Conservation (phyloP, 2,797 vertebrate genomes). For the Cynodonichthys magdalenae region DNA sequence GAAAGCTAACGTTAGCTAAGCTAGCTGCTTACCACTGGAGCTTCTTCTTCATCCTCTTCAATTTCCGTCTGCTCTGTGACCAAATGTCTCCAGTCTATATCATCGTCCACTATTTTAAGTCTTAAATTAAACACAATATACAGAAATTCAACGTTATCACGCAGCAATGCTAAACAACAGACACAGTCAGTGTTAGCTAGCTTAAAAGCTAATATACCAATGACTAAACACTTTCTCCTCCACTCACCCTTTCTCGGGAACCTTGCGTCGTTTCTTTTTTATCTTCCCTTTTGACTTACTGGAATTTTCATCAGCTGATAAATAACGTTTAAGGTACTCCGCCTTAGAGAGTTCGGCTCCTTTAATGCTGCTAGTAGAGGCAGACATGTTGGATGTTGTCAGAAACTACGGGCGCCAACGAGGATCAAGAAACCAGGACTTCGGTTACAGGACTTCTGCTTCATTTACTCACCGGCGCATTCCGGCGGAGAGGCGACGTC, state of each 20-base stretch:
- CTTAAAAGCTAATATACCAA: constrained; percentile 21
- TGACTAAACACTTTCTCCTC: fast-evolving
- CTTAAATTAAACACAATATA: constrained; percentile 60
- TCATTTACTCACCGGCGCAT: too few relatives aligned
- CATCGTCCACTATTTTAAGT: constrained; percentile 92
- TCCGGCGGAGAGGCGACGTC: too few relatives aligned
- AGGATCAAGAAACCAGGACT: constrained; percentile 36
- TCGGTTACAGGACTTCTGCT: too few relatives aligned
- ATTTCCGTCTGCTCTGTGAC: constrained; percentile 63
- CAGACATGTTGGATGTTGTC: constrained; percentile 73
- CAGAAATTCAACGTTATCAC: neutral
- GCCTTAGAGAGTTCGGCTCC: constrained; percentile 73
- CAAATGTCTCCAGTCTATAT: constrained; percentile 87
- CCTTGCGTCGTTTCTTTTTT: constrained; percentile 75
- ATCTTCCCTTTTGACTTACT: constrained; percentile 74
- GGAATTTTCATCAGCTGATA: constrained; percentile 66
- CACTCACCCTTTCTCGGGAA: constrained; percentile 73
- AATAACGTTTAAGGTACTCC: constrained; percentile 83
- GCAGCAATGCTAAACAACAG: neutral
- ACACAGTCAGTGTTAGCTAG: constrained; percentile 18
- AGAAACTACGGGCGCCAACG: constrained; percentile 48
- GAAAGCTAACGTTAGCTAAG: neutral
- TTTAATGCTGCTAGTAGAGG: constrained; percentile 52
- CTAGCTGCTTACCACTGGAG: constrained; percentile 79
- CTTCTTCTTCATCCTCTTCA: constrained; percentile 87